phyloP scores from a whole-genome alignment of 2,113 vertebrate genomes.

The Morone saxatilis region DNA sequence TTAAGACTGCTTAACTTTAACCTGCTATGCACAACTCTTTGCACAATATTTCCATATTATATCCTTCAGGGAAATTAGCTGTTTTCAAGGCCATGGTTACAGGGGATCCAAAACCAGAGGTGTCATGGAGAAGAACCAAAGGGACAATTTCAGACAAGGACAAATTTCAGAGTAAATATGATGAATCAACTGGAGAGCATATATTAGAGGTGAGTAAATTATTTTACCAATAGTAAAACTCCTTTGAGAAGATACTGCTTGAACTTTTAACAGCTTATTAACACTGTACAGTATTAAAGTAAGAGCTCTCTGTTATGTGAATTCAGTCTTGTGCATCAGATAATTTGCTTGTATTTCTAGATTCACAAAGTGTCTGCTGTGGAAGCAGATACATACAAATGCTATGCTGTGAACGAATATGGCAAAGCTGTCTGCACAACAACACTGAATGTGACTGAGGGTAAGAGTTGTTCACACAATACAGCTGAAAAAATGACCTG shows the following conservation, averaged over 20 bases:
- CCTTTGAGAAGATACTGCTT: background rate
- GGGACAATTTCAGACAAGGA: slow-evolving; percentile 77
- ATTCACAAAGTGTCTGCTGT: slow-evolving; percentile 79
- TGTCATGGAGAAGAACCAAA: slow-evolving; percentile 84
- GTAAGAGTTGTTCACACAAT: slow-evolving; percentile 73
- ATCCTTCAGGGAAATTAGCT: slow-evolving; percentile 84
- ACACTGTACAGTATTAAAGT: background rate
- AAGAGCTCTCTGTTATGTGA: background rate
- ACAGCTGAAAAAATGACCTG: background rate
- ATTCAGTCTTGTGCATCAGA: background rate
- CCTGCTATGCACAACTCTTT: too few relatives aligned
- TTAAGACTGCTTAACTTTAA: too few relatives aligned
- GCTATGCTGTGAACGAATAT: slow-evolving; percentile 85
- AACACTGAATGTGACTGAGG: slow-evolving; percentile 86
- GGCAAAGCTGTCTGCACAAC: slow-evolving; percentile 87
- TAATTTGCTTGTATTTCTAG: slow-evolving; percentile 71
- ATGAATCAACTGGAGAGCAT: slow-evolving; percentile 79
- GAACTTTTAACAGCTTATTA: background rate
- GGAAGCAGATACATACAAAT: slow-evolving; percentile 88
- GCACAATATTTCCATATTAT: background rate
- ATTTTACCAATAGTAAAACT: background rate
- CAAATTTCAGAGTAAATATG: slow-evolving; percentile 84
- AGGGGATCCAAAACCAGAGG: slow-evolving; percentile 87
- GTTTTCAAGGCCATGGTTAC: slow-evolving; percentile 86
- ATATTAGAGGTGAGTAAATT: slow-evolving; percentile 84